phyloP scores from a whole-genome alignment of 2,113 vertebrate genomes.

The Spermophilus dauricus region DNA sequence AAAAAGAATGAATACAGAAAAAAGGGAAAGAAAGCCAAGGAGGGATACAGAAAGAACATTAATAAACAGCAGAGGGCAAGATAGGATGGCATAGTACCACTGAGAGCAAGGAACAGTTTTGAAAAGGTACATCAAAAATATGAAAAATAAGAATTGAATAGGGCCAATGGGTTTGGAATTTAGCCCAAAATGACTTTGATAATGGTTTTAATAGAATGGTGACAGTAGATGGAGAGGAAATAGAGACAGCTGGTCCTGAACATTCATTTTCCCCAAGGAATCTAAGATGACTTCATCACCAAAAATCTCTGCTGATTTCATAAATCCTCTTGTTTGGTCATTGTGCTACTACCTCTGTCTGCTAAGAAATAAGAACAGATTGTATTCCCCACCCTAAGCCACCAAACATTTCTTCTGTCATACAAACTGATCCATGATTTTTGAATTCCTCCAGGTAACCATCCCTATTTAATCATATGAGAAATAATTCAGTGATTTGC shows the following conservation, averaged over 20 bases:
- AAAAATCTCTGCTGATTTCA: slow-evolving; percentile 36
- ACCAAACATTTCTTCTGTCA: slow-evolving; percentile 17
- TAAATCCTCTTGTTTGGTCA: slow-evolving; percentile 42
- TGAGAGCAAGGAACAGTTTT: not conserved
- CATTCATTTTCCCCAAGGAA: slow-evolving; percentile 24
- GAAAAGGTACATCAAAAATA: not conserved
- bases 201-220: slow-evolving; percentile 53
- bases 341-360: slow-evolving; percentile 43
- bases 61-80: slow-evolving; percentile 7
- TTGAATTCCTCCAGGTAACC: not conserved
- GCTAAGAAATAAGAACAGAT: slow-evolving; percentile 53
- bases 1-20: slow-evolving; percentile 48
- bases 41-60: slow-evolving; percentile 15
- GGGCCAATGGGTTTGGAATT: not conserved
- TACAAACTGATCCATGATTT: slow-evolving; percentile 23
- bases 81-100: not conserved
- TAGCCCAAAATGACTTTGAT: not conserved
- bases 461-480: not conserved
- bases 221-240: slow-evolving; percentile 12
- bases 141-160: slow-evolving; percentile 10
- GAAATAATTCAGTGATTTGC: slow-evolving; percentile 1
- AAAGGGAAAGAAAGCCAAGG: not conserved
- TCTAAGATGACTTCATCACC: slow-evolving; percentile 37
- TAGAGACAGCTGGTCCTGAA: not conserved
- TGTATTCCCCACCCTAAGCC: not conserved